These are phyloP conservation scores for Paraescarpia echinospica DNA, from an alignment of 1,140 invertebrate genomes.

Conservation along the genomic window DNA sequence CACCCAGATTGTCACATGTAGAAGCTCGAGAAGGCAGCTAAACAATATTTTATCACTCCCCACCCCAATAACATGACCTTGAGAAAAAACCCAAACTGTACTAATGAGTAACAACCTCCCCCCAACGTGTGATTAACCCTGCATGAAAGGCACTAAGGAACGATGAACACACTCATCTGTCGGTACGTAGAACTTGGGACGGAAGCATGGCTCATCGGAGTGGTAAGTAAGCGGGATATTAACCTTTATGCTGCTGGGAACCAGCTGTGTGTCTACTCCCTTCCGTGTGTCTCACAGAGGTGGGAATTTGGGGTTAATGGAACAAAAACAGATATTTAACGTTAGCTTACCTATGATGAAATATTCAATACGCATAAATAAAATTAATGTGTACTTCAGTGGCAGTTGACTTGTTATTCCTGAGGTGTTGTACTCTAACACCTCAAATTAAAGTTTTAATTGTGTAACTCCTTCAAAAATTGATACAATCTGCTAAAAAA, in stretches of 20 bases:
- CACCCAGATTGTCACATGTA: background rate
- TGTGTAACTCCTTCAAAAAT: background rate
- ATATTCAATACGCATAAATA: no score
- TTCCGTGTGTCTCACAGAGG: background rate
- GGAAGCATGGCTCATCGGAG: background rate
- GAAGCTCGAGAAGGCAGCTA: no score
- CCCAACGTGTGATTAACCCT: background rate
- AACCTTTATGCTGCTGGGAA: background rate
- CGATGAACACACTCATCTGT: background rate
- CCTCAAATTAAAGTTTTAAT: no score
- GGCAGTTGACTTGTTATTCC: no score
- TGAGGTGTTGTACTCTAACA: no score
- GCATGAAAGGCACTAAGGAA: background rate
- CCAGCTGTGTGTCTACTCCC: background rate
- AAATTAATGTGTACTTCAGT: no score
- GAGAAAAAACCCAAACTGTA: background rate
- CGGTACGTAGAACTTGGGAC: background rate
- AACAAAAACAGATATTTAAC: background rate
- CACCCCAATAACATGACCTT: background rate
- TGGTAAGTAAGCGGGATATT: background rate
- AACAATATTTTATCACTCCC: background rate
- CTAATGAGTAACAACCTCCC: background rate
- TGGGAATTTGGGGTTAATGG: background rate
- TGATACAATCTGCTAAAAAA: background rate
- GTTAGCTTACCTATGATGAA: no score